phyloP scores from a whole-genome alignment of 2,113 vertebrate genomes.

The Trinectes maculatus region DNA sequence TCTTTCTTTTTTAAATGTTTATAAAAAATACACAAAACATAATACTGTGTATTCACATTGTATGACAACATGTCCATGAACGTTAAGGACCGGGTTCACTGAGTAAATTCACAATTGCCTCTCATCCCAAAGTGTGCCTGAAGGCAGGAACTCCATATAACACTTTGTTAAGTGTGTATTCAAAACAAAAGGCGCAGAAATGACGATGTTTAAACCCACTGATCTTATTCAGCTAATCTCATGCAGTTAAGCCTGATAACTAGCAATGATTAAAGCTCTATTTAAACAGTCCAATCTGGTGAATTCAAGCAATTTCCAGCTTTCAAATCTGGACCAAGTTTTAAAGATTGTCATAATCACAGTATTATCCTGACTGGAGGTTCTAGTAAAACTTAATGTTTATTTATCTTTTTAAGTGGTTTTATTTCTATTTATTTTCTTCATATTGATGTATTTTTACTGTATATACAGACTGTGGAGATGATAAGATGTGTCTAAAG shows the following conservation, averaged over 20 bases:
- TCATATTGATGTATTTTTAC: too few species aligned
- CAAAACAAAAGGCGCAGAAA: conserved; percentile 35
- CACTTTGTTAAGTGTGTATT: conserved; percentile 28
- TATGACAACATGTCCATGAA: conserved; percentile 4
- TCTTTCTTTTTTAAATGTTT: conserved; percentile 42
- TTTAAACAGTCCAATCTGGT: conserved; percentile 7
- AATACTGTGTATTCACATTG: conserved; percentile 24
- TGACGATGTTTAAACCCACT: conserved; percentile 11
- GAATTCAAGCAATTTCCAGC: neutral
- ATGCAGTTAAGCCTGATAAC: conserved; percentile 18
- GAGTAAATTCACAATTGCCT: neutral
- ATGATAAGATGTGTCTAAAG: too few species aligned
- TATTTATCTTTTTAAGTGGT: too few species aligned
- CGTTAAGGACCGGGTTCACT: neutral
- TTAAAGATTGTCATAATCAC: neutral
- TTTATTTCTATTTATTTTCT: too few species aligned
- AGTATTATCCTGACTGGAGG: neutral
- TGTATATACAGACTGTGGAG: too few species aligned
- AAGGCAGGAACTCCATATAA: conserved; percentile 9
- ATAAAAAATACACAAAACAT: conserved; percentile 41
- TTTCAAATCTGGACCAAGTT: neutral
- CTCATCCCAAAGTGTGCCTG: conserved; percentile 5
- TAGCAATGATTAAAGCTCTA: conserved; percentile 5
- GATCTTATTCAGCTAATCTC: conserved; percentile 15
- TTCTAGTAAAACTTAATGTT: neutral